phyloP scores from a whole-genome alignment of 2,113 vertebrate genomes.

The Spilogale gracilis region DNA sequence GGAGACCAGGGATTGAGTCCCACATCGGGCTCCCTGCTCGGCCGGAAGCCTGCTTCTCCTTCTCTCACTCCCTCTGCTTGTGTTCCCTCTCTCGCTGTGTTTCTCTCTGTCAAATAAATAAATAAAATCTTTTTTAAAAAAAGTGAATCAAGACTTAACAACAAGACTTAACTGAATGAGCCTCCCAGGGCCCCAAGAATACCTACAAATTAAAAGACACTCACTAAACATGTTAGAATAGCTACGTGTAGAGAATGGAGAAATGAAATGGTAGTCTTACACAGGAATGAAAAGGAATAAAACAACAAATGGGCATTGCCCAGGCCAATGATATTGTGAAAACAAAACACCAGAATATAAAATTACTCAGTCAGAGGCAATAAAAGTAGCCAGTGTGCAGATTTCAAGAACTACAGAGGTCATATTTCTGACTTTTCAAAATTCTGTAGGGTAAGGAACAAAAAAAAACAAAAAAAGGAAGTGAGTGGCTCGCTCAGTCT shows the following conservation, averaged over 20 bases:
- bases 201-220: background rate
- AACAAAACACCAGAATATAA: slow-evolving; percentile 46
- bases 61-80: too few species aligned
- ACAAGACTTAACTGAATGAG: background rate
- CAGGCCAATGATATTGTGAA: background rate
- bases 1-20: too few species aligned
- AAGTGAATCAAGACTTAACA: too few species aligned
- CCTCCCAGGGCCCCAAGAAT: background rate
- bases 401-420: slow-evolving; percentile 14
- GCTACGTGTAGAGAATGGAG: background rate
- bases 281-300: background rate
- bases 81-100: too few species aligned
- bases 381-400: background rate
- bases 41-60: too few species aligned
- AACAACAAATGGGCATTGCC: background rate
- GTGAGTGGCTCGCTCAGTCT: background rate
- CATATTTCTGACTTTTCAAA: slow-evolving; percentile 22
- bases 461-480: background rate
- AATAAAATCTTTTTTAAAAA: too few species aligned
- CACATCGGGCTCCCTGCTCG: too few species aligned
- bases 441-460: background rate
- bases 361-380: slow-evolving; percentile 27
- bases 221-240: background rate
- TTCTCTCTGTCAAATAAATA: too few species aligned
- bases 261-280: background rate